phyloP scores from a whole-genome alignment of 2,888 invertebrate species.

The Stenurella melanura region DNA sequence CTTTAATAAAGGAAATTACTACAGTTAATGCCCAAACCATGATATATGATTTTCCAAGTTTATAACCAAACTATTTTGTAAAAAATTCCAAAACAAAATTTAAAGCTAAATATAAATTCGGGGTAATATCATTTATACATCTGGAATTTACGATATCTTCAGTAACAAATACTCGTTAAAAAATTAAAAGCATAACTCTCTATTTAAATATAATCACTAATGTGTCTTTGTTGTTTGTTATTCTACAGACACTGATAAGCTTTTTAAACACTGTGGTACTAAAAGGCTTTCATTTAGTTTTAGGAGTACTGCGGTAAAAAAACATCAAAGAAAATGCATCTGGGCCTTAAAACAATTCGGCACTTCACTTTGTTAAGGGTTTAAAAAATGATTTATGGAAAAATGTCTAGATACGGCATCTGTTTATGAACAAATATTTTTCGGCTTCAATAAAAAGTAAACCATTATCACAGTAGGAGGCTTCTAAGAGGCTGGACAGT shows the following conservation, averaged over 20 bases:
- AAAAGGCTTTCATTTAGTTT: slow-evolving; percentile 3
- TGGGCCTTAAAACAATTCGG: slow-evolving; percentile 21
- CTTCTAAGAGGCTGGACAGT: slow-evolving; percentile 42
- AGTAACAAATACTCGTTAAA: too few species aligned
- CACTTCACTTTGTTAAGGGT: slow-evolving; percentile 13
- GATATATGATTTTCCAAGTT: too few species aligned
- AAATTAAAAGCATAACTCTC: too few species aligned
- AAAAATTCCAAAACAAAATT: too few species aligned
- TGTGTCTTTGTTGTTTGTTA: neutral
- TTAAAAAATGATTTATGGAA: slow-evolving; percentile 49
- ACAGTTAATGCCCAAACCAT: too few species aligned
- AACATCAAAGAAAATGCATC: slow-evolving; percentile 15
- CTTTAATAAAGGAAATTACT: too few species aligned
- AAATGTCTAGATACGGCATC: slow-evolving; percentile 51
- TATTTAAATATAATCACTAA: neutral
- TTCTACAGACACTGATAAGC: neutral
- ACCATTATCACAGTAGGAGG: slow-evolving; percentile 51
- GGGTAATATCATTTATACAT: too few species aligned
- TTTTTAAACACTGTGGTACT: neutral
- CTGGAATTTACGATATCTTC: too few species aligned
- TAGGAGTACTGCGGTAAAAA: neutral
- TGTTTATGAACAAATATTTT: slow-evolving; percentile 56
- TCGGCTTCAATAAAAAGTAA: slow-evolving; percentile 48
- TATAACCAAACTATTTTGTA: too few species aligned
- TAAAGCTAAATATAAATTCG: too few species aligned